Evolutionary conservation across 92 coral and sea anemone genomes (phyloP), one percentile per base, ranked within the genome.

Genomic region (Diadumene lineata): DNA sequence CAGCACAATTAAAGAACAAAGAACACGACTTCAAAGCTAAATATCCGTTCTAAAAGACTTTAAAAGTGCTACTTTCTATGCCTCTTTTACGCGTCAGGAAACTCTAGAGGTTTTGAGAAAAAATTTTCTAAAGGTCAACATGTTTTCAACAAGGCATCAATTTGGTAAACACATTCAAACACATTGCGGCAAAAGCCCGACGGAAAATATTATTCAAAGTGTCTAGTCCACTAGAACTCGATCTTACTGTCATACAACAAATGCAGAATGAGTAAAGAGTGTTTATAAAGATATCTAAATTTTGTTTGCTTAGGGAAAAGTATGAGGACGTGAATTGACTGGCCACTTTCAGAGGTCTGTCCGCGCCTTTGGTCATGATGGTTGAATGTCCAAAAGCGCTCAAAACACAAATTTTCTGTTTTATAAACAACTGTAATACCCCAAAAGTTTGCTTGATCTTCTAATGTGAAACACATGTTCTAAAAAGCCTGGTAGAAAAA

Each of bases 141-240:
- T 33, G 13, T 69, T 53, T 69, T 69, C 24, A 55, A 1, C 64
- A 62, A 72, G 38, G 18, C 1, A 21, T 11, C 2, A 43, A 43
- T 32, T 53, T 24, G 63, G 22, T 30, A 32, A 72, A 72, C 56
- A 56, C 48, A 19, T 7, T 56, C 32, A 24, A 60, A 22, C 33
- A 33, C 32, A 28, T 46, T 48, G 1, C 15, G 22, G 3, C 9
- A 53, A 21, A 13, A 9, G 24, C 19, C 33, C 51, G 66, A 34
- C 53, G 63, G 25, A 72, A 31, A 72, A 72, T 72, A 72, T 72
- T 72, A 56, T 72, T 44, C 33, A 31, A 33, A 7, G 18, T n/a
- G 77, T 56, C 77, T 72, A 58, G 22, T n/a, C 23, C 1, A 56
- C 28, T 1, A 32, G 56, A 31, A 51, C 33, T 46, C 28, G 67